Evolutionary conservation across 2,797 vertebrate genomes (phyloP), one percentile per base, ranked within the genome.

Genomic region (Spondyliosoma cantharus): DNA sequence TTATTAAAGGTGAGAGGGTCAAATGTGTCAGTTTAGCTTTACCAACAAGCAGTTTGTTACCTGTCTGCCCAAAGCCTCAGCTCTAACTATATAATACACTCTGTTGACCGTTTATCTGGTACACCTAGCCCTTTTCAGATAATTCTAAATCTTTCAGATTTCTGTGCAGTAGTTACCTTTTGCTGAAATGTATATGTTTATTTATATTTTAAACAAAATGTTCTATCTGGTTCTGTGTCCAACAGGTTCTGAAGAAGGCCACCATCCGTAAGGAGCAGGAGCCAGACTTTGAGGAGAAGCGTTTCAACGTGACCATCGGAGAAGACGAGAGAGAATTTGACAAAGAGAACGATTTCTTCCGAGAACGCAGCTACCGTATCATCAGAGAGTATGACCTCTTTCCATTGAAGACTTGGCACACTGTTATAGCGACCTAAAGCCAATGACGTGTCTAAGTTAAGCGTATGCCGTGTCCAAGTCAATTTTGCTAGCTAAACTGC

Each of bases 221-320:
- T 48, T 78, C n/a, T 20, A 5, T 48, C 4, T 50, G 16, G 11
- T 13, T 24, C 3, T 53, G 24, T 64, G n/a, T 77, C 0, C 59
- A 69, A 2, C 66, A 99, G 98, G 96, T 99, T 48, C 90, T 99
- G 80, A 99, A 99, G 91, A 99, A 99, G 87, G 97, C 98, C 81
- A 99, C 97, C 0, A 98, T 99, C 76, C 96, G 97, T 4, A 99
- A 99, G 83, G 98, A 99, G 56, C 98, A 99, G 86, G 98, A 99
- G 85, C 98, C 98, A 0, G 98, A 99, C 93, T 99, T 99, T 74
- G 98, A 99, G 89, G 98, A 99, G 90, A 99, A 99, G 56, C 95
- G 98, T 5, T 97, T 99, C 86, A 99, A 97, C 0, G 96, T 99
- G 83, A 99, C 97, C 60, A 99, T 99, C 0, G 98, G 98, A 3